Evolutionary conservation across 2,113 vertebrate genomes (phyloP).

Genomic region (Marmota flaviventris): DNA sequence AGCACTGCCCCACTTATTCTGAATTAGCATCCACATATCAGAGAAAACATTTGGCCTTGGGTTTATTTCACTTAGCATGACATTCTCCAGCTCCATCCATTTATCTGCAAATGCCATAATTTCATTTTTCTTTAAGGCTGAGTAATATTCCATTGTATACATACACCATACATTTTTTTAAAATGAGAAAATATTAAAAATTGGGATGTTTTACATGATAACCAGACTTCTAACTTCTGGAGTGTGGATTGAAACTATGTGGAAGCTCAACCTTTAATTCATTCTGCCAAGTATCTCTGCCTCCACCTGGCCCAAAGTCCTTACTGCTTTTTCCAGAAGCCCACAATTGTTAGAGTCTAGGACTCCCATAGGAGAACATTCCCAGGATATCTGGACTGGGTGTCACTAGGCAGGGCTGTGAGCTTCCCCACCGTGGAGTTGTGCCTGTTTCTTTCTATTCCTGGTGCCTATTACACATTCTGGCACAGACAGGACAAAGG

Average conservation of each 20-base stretch:
- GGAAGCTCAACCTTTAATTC: background rate
- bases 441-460: background rate
- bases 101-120: too few relatives aligned
- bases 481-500: background rate
- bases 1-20: too few relatives aligned
- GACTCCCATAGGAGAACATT: background rate
- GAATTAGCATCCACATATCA: too few relatives aligned
- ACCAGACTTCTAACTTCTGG: background rate
- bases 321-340: background rate
- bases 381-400: background rate
- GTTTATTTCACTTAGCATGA: too few relatives aligned
- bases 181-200: constrained; percentile 2
- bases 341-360: too few relatives aligned
- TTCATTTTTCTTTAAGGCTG: too few relatives aligned
- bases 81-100: too few relatives aligned
- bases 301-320: background rate
- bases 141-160: too few relatives aligned
- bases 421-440: background rate
- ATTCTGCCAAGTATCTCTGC: background rate
- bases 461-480: background rate
- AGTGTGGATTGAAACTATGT: background rate
- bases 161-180: too few relatives aligned
- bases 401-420: background rate
- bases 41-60: too few relatives aligned
- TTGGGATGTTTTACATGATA: background rate